Base-by-base conservation (phyloP, 2,888 invertebrate genomes). In the Cryptocheilus praepositus region DNA sequence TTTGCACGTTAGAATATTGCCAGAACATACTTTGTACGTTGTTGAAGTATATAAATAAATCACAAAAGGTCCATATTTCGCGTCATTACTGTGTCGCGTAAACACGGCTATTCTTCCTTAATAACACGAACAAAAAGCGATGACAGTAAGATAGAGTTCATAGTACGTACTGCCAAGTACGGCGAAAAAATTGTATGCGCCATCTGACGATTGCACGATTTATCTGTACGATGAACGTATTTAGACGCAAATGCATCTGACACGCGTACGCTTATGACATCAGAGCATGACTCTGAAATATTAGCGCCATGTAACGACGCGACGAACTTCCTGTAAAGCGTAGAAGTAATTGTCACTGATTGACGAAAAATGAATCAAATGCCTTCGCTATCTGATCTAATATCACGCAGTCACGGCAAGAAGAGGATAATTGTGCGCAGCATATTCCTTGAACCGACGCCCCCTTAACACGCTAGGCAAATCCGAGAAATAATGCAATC, bases 211-310 rank as follows among this genome's bases (percentile, higher is more conserved):
- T 36, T 36, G 36, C 11, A 36, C 8, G 1, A 36, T 36, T 36
- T 36, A 36, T 11, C 11, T 36, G 36, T 28, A 36, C 11, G 28
- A 55, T 55, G 55, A 15, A 54, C 7, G 28, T 11, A 36, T 36
- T 36, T 57, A 44, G 5, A 3, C 21, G 8, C n/a, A 43, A 36
- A 5, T 36, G 8, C 11, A 36, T 36, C 36, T 1, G 11, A 36
- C 36, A 36, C 4, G 11, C 13, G 13, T 11, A 11, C 8, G 13
- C 7, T 36, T 11, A 7, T 36, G 21, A 53, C 25, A 52, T 25
- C 18, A 52, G 21, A 49, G 58, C 58, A 58, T 58, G 58, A 58
- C 28, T 58, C 3, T 49, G 58, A 25, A 49, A 46, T 46, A 58
- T 49, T 44, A 19, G 22, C 18, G 44, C 19, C 21, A 22, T 44